A percentile compares a stretch with the other conserved stretches of the same genome.
These are phyloP conservation scores for Danio albolineatus DNA, from an alignment of 2,797 vertebrate species.

Conservation along the genomic window DNA sequence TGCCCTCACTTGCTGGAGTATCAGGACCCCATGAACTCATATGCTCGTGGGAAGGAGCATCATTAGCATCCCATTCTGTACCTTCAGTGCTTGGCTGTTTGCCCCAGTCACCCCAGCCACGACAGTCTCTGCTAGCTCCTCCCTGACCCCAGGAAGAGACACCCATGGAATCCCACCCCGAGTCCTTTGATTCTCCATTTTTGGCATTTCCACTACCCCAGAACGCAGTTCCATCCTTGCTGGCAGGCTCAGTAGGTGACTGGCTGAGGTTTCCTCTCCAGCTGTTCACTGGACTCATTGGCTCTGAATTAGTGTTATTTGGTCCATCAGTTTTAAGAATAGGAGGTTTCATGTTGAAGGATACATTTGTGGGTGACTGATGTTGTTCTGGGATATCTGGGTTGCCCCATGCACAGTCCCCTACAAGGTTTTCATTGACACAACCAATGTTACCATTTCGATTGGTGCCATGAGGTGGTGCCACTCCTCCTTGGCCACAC, in stretches of 20 bases:
- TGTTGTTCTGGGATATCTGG: constrained; percentile 87
- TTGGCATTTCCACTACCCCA: constrained; percentile 87
- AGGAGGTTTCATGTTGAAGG: constrained; percentile 89
- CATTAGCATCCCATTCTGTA: constrained; percentile 81
- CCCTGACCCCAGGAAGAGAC: constrained; percentile 80
- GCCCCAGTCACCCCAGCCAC: constrained; percentile 85
- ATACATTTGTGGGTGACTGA: constrained; percentile 86
- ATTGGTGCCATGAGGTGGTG: constrained; percentile 69
- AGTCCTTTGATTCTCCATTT: constrained; percentile 82
- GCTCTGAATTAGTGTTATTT: constrained; percentile 83
- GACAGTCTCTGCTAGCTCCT: constrained; percentile 60
- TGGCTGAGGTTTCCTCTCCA: constrained; percentile 85
- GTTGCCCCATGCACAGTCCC: constrained; percentile 83
- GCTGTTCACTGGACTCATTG: constrained; percentile 80
- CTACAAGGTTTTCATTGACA: constrained; percentile 80
- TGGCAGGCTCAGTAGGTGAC: constrained; percentile 85
- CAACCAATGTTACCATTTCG: constrained; percentile 82
- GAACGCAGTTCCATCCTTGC: constrained; percentile 79
- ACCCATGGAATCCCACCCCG: constrained; percentile 84
- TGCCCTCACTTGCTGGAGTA: constrained; percentile 80
- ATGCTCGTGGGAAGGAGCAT: constrained; percentile 78
- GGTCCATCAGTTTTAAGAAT: constrained; percentile 91
- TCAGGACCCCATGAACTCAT: constrained; percentile 81
- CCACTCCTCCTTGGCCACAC: constrained; percentile 84
- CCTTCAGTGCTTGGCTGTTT: constrained; percentile 83